Base-by-base conservation (phyloP, 2,113 vertebrate species). In the Sciurus niger region DNA sequence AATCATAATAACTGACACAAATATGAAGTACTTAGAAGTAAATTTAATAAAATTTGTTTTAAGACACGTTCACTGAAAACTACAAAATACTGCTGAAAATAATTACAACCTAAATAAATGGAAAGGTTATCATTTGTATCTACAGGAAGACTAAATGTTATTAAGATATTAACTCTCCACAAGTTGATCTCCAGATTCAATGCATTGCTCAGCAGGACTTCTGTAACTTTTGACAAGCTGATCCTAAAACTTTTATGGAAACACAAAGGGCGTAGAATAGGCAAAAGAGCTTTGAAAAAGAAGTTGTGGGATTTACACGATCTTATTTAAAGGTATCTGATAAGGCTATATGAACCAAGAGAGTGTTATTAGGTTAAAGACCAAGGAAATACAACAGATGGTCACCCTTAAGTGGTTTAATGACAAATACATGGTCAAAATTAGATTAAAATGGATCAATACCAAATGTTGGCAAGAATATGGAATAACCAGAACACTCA, bases 391-490 rank as follows among this genome's bases (percentile, higher is more conserved):
- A 65, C 48, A 88, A 73, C 0, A 48, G 46, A 73, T 89, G 95
- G 30, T 70, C 37, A 60, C 4, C 76, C 16, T 72, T 84, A 92
- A 76, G 48, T 76, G 34, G 28, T 68, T 82, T 76, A 80, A 68
- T 72, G 65, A 91, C 17, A 87, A n/a, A 82, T n/a, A 67, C 6
- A 48, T 51, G 84, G 37, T 63, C 74, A 87, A 93, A 93, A 82
- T 65, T 58, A 89, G 83, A 11, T 46, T 55, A 80, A 88, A 93
- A 51, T 60, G 7, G n/a, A 77, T 77, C 32, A 95, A 58, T 53
- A 93, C 14, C 48, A 96, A 93, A 93, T 25, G n/a, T 40, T 70
- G 48, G 48, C 40, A 46, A 86, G 76, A 95, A 83, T 37, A 76
- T 13, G 24, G 3, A 93, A 73, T 96, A 93, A 84, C 4, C 24